Percentiles rank a stretch among this genome's conserved stretches.
Conservation (phyloP, 2,113 vertebrate species). For the Periophthalmodon schlosseri region DNA sequence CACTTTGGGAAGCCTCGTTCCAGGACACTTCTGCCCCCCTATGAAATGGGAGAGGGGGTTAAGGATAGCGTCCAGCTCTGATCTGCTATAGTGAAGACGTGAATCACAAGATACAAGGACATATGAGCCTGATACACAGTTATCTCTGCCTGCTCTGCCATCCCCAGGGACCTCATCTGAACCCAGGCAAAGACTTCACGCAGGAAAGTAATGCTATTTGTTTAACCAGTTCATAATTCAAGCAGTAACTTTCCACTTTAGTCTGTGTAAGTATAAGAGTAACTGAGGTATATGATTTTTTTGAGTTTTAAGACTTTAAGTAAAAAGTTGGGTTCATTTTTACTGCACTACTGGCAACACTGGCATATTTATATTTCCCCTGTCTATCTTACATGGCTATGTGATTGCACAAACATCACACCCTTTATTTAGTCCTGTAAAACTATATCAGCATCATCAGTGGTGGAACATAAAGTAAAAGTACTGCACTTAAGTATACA, state of each 20-base stretch:
- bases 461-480: no score
- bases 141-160: slow-evolving; percentile 2
- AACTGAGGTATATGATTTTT: background rate
- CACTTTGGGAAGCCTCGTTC: slow-evolving; percentile 11
- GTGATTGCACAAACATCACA: background rate
- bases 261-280: background rate
- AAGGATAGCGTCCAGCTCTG: slow-evolving; percentile 3
- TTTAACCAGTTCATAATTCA: background rate
- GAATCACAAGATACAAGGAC: slow-evolving; percentile 41
- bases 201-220: background rate
- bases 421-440: background rate
- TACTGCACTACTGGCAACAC: background rate
- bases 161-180: background rate
- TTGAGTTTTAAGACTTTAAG: background rate
- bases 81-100: slow-evolving; percentile 31
- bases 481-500: no score
- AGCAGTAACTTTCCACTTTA: background rate
- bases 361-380: background rate
- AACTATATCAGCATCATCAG: background rate
- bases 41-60: slow-evolving; percentile 41
- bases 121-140: slow-evolving; percentile 30
- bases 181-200: background rate
- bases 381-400: background rate
- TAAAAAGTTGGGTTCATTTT: background rate
- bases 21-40: slow-evolving; percentile 14